A percentile compares a stretch with the other conserved stretches of the same genome.
phyloP scores from a whole-genome alignment of 1,140 invertebrate genomes.

The Euborellia annulipes region DNA sequence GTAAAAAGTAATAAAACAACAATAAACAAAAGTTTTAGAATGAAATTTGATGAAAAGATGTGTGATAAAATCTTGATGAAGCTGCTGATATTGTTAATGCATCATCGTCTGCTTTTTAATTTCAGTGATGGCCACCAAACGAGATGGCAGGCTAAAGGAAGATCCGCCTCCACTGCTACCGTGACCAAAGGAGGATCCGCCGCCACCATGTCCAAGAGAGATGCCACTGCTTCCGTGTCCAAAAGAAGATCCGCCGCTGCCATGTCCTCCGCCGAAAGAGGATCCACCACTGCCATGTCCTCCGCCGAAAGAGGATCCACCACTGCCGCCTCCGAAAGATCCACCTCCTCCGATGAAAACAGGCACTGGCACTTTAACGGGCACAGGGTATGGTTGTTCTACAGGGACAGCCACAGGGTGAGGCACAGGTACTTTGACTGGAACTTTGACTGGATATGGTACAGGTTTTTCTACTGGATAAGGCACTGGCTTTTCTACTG shows the following conservation, averaged over 20 bases:
- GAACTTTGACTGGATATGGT: conserved; percentile 25
- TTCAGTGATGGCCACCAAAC: too few species aligned
- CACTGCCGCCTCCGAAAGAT: not conserved
- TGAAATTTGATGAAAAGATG: too few species aligned
- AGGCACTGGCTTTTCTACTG: conserved; percentile 8
- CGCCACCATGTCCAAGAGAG: too few species aligned
- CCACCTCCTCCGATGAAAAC: conserved; percentile 1
- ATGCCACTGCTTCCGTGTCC: not conserved
- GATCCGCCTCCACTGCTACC: too few species aligned
- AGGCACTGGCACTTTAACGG: not conserved
- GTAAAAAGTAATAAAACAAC: too few species aligned
- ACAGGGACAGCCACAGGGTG: conserved; percentile 51
- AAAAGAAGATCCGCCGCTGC: not conserved
- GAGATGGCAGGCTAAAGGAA: too few species aligned
- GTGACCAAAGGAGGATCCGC: too few species aligned
- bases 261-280: not conserved
- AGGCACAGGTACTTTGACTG: conserved; percentile 61
- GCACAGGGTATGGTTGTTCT: conserved; percentile 7
- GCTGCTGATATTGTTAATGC: too few species aligned
- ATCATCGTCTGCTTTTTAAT: too few species aligned
- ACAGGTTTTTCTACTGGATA: conserved; percentile 9
- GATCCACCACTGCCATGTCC: not conserved
- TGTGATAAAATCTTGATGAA: too few species aligned
- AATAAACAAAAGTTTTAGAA: too few species aligned
- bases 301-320: not conserved